Evolutionary conservation across 2,113 vertebrate genomes (phyloP).

Genomic region (Cephalopterus ornatus): DNA sequence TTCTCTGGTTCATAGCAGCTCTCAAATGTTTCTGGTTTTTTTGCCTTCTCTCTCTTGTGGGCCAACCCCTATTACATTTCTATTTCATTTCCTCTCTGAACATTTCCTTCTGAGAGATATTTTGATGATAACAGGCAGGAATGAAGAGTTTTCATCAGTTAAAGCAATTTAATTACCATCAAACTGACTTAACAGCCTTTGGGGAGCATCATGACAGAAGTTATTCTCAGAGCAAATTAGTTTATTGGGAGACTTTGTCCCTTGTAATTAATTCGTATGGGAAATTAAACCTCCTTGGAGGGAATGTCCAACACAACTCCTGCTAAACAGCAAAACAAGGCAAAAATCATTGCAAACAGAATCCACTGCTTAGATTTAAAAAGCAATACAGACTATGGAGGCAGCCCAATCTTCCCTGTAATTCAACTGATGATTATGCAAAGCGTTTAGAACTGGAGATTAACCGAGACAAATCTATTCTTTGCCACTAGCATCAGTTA

Average conservation of each 20-base stretch:
- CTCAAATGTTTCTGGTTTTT: not conserved
- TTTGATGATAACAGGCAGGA: not conserved
- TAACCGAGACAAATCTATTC: not conserved
- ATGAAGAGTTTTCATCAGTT: not conserved
- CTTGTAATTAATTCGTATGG: not conserved
- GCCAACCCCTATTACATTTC: not conserved
- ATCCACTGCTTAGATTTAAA: not conserved
- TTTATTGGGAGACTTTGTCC: not conserved
- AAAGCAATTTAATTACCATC: not conserved
- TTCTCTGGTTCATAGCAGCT: not conserved
- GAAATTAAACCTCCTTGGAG: not conserved
- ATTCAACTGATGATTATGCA: not conserved
- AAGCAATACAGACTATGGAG: not conserved
- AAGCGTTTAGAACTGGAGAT: not conserved
- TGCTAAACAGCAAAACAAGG: not conserved
- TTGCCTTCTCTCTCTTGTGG: not conserved
- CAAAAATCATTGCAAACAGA: not conserved
- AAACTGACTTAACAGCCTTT: not conserved
- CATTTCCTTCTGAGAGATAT: not conserved
- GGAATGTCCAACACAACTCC: not conserved
- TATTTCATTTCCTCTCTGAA: not conserved
- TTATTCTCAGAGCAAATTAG: not conserved
- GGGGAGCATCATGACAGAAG: not conserved
- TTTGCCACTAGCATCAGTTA: not conserved
- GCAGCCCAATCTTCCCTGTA: not conserved